Percentiles rank a stretch among this genome's conserved stretches.
Conservation (phyloP, 2,888 invertebrate genomes). For the Melinaea menophilus region DNA sequence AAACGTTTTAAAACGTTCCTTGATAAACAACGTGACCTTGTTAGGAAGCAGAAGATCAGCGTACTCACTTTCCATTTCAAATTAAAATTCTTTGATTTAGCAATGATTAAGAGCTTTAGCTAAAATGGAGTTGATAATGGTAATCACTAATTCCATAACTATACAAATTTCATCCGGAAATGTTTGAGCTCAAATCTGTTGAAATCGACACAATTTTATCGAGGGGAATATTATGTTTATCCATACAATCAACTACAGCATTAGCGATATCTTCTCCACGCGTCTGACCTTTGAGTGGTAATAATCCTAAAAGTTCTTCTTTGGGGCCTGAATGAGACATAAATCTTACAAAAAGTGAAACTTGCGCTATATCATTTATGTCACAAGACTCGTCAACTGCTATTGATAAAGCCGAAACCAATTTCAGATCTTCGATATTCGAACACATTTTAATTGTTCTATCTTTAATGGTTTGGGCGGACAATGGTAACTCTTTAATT, state of each 20-base stretch:
- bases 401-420: slow-evolving; percentile 7
- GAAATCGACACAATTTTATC: no score
- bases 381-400: background rate
- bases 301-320: no score
- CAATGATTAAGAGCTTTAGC: slow-evolving; percentile 38
- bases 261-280: no score
- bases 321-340: no score
- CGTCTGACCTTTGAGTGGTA: no score
- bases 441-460: background rate
- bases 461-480: background rate
- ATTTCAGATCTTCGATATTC: background rate
- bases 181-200: no score
- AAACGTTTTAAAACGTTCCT: background rate
- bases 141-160: no score
- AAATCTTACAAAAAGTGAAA: no score
- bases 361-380: background rate
- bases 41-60: background rate
- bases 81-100: slow-evolving; percentile 31
- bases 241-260: no score
- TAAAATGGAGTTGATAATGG: slow-evolving; percentile 18
- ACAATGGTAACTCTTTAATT: background rate
- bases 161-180: no score
- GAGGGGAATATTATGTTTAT: no score
- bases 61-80: slow-evolving; percentile 23
- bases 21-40: background rate